Conservation (phyloP, 1,140 invertebrate genomes). For the Drosophila miranda region DNA sequence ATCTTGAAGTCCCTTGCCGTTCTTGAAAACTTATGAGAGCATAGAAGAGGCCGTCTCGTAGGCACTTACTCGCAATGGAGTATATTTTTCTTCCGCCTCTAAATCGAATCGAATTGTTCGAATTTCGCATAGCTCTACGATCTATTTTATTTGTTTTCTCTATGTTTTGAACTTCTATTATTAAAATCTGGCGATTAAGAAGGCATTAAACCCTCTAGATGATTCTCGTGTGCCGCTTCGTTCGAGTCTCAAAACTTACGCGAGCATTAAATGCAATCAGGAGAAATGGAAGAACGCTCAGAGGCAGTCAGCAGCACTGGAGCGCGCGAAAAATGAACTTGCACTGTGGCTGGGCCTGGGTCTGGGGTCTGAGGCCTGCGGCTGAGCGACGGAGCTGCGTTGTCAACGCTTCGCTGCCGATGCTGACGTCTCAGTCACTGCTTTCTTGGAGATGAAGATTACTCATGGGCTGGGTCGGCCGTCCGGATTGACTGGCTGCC, state of each 20-base stretch:
- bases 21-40: slow-evolving; percentile 43
- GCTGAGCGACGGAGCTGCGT: slow-evolving; percentile 25
- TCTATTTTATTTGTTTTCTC: too few species aligned
- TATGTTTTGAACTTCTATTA: too few species aligned
- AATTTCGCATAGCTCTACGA: too few species aligned
- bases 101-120: too few species aligned
- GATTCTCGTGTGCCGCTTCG: neutral
- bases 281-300: slow-evolving; percentile 23
- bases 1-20: neutral
- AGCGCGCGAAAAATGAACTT: slow-evolving; percentile 76
- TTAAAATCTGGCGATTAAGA: too few species aligned
- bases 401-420: slow-evolving; percentile 70
- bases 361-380: neutral
- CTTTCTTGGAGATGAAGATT: slow-evolving; percentile 43
- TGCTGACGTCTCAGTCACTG: slow-evolving; percentile 10
- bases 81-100: too few species aligned
- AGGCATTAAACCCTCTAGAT: too few species aligned
- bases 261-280: slow-evolving; percentile 35
- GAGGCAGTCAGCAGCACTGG: slow-evolving; percentile 32
- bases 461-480: slow-evolving; percentile 41
- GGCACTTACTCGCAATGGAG: too few species aligned
- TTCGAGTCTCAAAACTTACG: slow-evolving; percentile 32
- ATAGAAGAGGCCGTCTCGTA: neutral
- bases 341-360: slow-evolving; percentile 44
- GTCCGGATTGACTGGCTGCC: neutral